phyloP scores from a whole-genome alignment of 2,113 vertebrate species.

The Tragelaphus strepsiceros region DNA sequence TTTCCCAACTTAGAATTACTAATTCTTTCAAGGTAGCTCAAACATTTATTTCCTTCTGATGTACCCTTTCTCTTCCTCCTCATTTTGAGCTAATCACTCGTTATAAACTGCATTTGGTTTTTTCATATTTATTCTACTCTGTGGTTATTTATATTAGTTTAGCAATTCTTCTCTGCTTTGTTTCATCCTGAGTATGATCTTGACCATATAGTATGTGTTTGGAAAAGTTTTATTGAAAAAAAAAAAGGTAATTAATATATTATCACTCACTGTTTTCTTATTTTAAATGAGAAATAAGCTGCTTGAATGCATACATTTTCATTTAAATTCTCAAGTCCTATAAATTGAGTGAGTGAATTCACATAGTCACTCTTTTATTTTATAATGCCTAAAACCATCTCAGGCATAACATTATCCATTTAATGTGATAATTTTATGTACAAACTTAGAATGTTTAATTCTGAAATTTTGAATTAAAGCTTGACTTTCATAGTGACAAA shows the following conservation, averaged over 20 bases:
- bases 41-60: background rate
- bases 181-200: background rate
- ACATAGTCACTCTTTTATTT: background rate
- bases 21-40: background rate
- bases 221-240: background rate
- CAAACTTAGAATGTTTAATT: background rate
- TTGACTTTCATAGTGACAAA: background rate
- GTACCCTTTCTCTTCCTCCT: background rate
- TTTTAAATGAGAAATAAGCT: background rate
- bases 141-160: background rate
- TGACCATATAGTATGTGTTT: background rate
- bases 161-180: background rate
- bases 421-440: background rate
- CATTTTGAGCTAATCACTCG: background rate
- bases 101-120: background rate
- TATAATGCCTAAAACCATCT: background rate
- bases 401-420: background rate
- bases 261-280: background rate
- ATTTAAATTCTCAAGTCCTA: background rate
- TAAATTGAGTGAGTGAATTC: background rate
- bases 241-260: background rate
- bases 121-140: background rate
- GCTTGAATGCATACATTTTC: background rate
- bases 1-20: background rate
- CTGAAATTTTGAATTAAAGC: conserved; percentile 13